Percentiles rank a stretch among this genome's conserved stretches.
phyloP scores from a whole-genome alignment of 2,888 invertebrate genomes.

The Sisyra nigra region DNA sequence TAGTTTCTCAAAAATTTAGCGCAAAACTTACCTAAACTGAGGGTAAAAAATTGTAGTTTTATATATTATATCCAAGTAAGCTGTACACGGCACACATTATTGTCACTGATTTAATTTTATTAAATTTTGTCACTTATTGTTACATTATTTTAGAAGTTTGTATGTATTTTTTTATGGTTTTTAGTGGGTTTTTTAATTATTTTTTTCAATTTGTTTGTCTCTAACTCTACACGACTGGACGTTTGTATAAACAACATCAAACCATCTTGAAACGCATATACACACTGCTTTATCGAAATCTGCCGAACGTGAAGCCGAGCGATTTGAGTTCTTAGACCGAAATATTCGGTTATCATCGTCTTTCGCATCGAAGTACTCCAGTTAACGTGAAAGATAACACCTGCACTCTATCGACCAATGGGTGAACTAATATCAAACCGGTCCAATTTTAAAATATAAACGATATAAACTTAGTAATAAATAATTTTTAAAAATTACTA shows the following conservation, averaged over 20 bases:
- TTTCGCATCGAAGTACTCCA: neutral
- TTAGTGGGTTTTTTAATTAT: too few relatives aligned
- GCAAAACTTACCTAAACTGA: constrained; percentile 7
- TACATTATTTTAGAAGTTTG: constrained; percentile 2
- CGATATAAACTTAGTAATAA: too few relatives aligned
- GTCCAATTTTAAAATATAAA: too few relatives aligned
- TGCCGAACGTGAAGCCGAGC: neutral
- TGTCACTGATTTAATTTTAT: constrained; percentile 20
- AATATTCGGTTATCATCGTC: neutral
- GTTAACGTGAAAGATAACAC: neutral
- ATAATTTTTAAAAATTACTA: too few relatives aligned
- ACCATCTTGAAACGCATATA: constrained; percentile 3
- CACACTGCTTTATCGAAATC: constrained; percentile 2
- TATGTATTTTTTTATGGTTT: neutral
- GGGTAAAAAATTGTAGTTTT: constrained; percentile 13
- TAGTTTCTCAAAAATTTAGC: too few relatives aligned
- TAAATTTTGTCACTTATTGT: constrained; percentile 6
- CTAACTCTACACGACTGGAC: neutral
- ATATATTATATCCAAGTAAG: constrained; percentile 19
- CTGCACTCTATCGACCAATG: too few relatives aligned
- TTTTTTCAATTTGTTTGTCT: too few relatives aligned
- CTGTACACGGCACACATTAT: constrained; percentile 24
- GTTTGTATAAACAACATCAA: constrained; percentile 1
- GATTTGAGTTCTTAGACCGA: too few relatives aligned
- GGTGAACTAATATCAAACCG: too few relatives aligned